Base-by-base conservation (phyloP, 2,888 invertebrate genomes). In the Habrosyne pyritoides region DNA sequence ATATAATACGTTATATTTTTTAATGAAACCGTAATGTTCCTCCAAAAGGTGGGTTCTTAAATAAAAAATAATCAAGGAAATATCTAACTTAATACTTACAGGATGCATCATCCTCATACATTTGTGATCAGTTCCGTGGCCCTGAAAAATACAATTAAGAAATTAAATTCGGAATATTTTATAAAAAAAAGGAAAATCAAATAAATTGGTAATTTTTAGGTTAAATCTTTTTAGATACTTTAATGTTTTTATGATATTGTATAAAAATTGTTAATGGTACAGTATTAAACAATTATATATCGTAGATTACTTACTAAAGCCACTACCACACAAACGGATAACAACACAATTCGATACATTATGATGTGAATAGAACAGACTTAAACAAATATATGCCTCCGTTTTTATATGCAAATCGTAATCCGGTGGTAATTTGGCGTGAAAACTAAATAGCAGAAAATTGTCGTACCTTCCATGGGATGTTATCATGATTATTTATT, bases 381-480 rank as follows among this genome's bases (percentile, higher is more conserved):
- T 21, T 28, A 5, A 28, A 18, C 28, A 50, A 33, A 12, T 18
- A 18, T 18, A 5, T 21, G 2, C 50, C 21, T 10, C 21, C 28
- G 21, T 50, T 49, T 49, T 28, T 52, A 53, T 47, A 26, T 14
- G 47, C 22, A 53, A 55, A 60, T 59, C 55, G 53, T 26, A 18
- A 3, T 6, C 21, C 28, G 14, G 28, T 21, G 28, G 42, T 49
- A 51, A 58, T 53, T 56, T 33, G 48, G 53, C 49, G 53, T 6
- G 36, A 28, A 50, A 50, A 33, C 51, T 64, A 75, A 75, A 63
- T 46, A 66, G 64, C 71, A 65, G 64, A 70, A 75, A 75, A 75
- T 75, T 66, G 55, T 52, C 21, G 42, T 52, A 60, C 30, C 10
- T 53, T 33, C 49, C 14, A 14, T 18, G 18, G 36, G 51, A 24